Evolutionary conservation across 2,797 vertebrate species (phyloP), one percentile per base, ranked within the genome.

Genomic region (Paedocypris micromegethes): DNA sequence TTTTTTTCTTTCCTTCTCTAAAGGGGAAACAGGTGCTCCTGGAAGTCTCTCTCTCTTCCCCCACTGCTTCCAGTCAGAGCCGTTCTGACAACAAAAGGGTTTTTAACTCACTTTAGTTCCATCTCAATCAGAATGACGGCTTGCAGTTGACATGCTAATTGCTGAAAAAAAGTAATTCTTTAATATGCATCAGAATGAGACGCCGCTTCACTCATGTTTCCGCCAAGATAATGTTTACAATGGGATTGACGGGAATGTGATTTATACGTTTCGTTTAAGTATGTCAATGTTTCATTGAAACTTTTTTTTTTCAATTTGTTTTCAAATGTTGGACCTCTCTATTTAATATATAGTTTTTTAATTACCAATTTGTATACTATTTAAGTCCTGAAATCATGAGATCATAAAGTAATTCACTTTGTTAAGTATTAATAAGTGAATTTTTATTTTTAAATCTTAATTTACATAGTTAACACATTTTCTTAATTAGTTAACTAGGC

Each of bases 71-170:
- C 48, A 8, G 41, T 41, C 66, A 57, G 68, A 68, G 64, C 64
- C 44, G 42, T 76, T 72, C 72, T 43, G 58, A 72, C 44, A 42
- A 78, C 77, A 78, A 78, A 78, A 66, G 77, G 58, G n/a, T 59
- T 67, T 73, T 78, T 67, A 76, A 64, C 64, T 67, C 66, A 69
- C 77, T 72, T 70, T 64, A 75, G 66, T 72, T 78, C 62, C 65
- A 76, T 78, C 77, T 76, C 75, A 75, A 79, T 79, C 66, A 75
- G 72, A 79, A 79, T 72, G 77, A 74, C 37, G 48, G 38, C 52
- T 83, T 86, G 74, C 82, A 86, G 84, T 81, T 84, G 84, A 87
- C 80, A 83, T 88, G 88, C 85, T 88, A 89, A 88, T 88, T 88
- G 86, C 83, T 81, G 82, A 59, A 66, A 74, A 23, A 66, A 67